Evolutionary conservation across 2,113 vertebrate species (phyloP), one percentile per base, ranked within the genome.

Genomic region (Salminus brasiliensis): DNA sequence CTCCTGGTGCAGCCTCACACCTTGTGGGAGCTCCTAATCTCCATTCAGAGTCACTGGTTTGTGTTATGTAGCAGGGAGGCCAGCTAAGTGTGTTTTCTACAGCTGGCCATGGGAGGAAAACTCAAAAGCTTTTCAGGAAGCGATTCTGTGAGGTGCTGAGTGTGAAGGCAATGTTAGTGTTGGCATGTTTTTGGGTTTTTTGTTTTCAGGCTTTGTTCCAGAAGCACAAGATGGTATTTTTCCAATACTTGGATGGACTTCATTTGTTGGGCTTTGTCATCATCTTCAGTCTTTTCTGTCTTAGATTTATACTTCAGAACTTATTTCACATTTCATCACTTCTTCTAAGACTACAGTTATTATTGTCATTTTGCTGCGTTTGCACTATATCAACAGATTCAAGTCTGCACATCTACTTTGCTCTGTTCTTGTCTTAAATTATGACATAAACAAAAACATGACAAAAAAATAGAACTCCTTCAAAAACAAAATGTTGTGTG

Each of bases 41-140:
- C 32, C 60, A 52, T 76, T 82, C 57, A 79, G 49, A 76, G 10
- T 63, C 66, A 79, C 41, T 81, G 83, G 76, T 16, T 81, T 84
- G 36, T 75, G 30, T 74, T 59, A 81, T 78, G 68, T 73, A 47
- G 30, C 53, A 12, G 39, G 70, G 74, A 49, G 30, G 47, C 52
- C 23, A 77, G 49, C n/a, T 72, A 27, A 39, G 23, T 69, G 39
- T 67, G 59, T 2, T 74, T 13, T 63, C 65, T 72, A 43, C 13
- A 45, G 74, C 34, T 45, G 73, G 23, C 25, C 52, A 29, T 23
- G 70, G 30, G 59, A 65, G 13, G 21, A 45, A 49, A 65, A 53
- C 18, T 57, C 36, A 23, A 8, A 5, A 18, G 5, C 34, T 16
- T 2, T 57, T 66, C 62, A 81, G 25, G 49, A 76, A 65, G n/a